A percentile compares a stretch with the other conserved stretches of the same genome.
Evolutionary conservation across 2,888 invertebrate species (phyloP).

Genomic region (Tetranychus truncatus): DNA sequence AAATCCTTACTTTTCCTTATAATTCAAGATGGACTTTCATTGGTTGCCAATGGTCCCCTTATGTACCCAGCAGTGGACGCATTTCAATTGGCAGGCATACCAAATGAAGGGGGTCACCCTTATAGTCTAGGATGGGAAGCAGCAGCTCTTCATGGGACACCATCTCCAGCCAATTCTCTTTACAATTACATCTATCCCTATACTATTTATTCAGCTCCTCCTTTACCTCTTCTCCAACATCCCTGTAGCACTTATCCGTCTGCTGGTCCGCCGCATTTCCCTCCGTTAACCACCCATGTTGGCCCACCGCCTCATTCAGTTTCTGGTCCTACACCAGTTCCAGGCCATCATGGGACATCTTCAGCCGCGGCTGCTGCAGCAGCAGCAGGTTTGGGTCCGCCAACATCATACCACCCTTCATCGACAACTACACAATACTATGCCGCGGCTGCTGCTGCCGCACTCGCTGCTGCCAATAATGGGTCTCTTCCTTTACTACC

Average conservation of each 20-base stretch:
- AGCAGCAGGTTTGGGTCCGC: not conserved
- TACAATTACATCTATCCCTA: not conserved
- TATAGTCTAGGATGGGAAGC: not conserved
- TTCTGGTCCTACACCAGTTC: not conserved
- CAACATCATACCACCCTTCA: not conserved
- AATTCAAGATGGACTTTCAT: not conserved
- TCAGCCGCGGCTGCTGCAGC: not conserved
- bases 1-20: not conserved
- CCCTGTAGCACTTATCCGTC: not conserved
- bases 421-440: not conserved
- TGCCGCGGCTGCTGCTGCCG: slow-evolving; percentile 1
- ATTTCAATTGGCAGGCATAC: not conserved
- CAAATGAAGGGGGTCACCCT: not conserved
- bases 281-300: not conserved
- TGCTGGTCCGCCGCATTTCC: not conserved
- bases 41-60: not conserved
- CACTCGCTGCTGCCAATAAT: not conserved
- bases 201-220: not conserved
- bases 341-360: not conserved
- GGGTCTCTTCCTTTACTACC: not conserved
- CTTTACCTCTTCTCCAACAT: not conserved
- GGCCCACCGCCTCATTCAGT: not conserved
- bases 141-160: not conserved
- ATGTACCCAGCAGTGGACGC: not conserved
- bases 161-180: not conserved